Evolutionary conservation across 2,888 invertebrate genomes (phyloP).

Genomic region (Synergus gifuensis): DNA sequence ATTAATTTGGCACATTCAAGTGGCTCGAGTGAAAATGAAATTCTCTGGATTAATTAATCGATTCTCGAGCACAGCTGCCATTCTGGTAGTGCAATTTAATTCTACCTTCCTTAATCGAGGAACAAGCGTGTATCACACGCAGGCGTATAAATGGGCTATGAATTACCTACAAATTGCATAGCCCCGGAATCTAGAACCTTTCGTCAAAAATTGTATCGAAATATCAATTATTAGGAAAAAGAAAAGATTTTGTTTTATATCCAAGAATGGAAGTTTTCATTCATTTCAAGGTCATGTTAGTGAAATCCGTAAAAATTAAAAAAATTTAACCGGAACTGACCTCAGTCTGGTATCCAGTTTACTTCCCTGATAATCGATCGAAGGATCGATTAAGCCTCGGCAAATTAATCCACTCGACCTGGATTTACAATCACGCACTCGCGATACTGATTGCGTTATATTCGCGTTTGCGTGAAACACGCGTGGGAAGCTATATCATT

Average conservation of each 20-base stretch:
- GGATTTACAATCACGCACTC: constrained; percentile 18
- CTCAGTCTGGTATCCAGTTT: constrained; percentile 33
- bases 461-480: constrained; percentile 11
- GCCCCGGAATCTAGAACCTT: neutral
- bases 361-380: constrained; percentile 21
- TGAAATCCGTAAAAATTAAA: neutral
- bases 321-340: constrained; percentile 33
- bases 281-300: neutral
- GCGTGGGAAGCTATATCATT: constrained; percentile 44
- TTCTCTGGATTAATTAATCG: constrained; percentile 39
- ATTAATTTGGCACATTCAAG: neutral
- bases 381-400: constrained; percentile 8
- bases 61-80: constrained; percentile 35
- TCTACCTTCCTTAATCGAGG: constrained; percentile 44
- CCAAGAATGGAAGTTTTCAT: too few relatives aligned
- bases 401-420: constrained; percentile 39
- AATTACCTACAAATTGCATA: constrained; percentile 12
- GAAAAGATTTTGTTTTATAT: too few relatives aligned
- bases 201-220: neutral
- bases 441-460: constrained; percentile 5
- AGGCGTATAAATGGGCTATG: constrained; percentile 26
- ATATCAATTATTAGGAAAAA: neutral
- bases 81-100: constrained; percentile 43
- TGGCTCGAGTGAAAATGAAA: neutral
- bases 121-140: constrained; percentile 40